Evolutionary conservation across 2,113 vertebrate species (phyloP).

Genomic region (Sorex fumeus): DNA sequence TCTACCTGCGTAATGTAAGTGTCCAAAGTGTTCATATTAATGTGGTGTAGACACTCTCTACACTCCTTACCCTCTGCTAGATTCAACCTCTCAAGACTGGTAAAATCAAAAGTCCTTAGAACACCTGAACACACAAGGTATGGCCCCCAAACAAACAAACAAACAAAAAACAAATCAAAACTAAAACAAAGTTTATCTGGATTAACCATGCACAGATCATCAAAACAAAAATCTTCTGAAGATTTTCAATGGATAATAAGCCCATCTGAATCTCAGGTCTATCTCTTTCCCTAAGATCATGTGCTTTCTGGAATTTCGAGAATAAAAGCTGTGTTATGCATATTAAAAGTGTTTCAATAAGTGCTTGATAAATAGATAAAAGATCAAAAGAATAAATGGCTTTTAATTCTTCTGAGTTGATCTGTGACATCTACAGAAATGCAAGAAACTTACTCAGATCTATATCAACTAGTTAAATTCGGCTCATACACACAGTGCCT

Average conservation of each 20-base stretch:
- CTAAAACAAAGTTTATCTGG: neutral
- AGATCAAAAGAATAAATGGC: neutral
- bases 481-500: too few species aligned
- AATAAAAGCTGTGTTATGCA: neutral
- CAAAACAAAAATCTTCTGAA: conserved; percentile 32
- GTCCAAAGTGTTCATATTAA: conserved; percentile 20
- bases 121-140: neutral
- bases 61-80: neutral
- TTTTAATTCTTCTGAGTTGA: neutral
- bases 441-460: neutral
- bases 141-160: too few species aligned
- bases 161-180: too few species aligned
- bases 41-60: neutral
- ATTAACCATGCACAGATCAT: neutral
- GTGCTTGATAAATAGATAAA: neutral
- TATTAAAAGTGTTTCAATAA: neutral
- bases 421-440: neutral
- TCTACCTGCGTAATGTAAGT: neutral
- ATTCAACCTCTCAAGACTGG: neutral
- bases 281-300: neutral
- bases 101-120: neutral
- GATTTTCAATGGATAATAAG: neutral
- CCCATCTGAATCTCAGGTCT: neutral
- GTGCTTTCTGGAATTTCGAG: neutral
- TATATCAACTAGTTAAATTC: neutral